Evolutionary conservation across 2,888 invertebrate genomes (phyloP).

Genomic region (Cheilosia grossa): DNA sequence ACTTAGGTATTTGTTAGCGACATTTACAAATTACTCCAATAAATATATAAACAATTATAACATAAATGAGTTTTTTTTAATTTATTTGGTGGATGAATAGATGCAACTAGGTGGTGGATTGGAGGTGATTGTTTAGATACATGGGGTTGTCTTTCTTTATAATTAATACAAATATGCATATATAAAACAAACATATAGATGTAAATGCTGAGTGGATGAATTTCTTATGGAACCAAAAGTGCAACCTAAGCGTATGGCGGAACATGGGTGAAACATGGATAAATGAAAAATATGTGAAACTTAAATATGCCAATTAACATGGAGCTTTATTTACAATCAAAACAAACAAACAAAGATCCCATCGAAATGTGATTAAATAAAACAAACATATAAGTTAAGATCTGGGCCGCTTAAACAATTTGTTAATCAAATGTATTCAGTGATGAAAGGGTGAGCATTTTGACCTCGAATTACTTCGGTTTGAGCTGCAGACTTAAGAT

Average conservation of each 20-base stretch:
- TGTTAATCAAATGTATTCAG: conserved; percentile 39
- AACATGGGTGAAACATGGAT: conserved; percentile 22
- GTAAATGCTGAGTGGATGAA: conserved; percentile 40
- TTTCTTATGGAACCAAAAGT: conserved; percentile 53
- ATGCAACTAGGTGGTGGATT: conserved; percentile 67
- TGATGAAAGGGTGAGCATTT: background rate
- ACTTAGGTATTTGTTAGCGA: conserved; percentile 71
- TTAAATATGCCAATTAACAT: conserved; percentile 30
- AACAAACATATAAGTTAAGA: conserved; percentile 1
- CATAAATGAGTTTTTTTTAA: conserved; percentile 37
- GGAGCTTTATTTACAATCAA: conserved; percentile 32
- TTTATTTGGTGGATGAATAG: conserved; percentile 51
- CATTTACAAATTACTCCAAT: conserved; percentile 58
- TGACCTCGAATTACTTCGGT: too few relatives aligned
- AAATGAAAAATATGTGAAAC: conserved; percentile 59
- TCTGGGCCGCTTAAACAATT: background rate
- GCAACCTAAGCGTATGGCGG: conserved; percentile 56
- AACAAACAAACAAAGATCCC: conserved; percentile 9
- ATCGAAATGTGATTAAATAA: background rate
- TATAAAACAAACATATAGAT: conserved; percentile 31
- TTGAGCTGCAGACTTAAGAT: too few relatives aligned
- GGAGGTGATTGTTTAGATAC: conserved; percentile 58
- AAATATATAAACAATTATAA: conserved; percentile 37
- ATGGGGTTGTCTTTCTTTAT: conserved; percentile 27
- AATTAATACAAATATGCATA: conserved; percentile 28